phyloP scores from a whole-genome alignment of 2,113 vertebrate species.

The Microcebus tavaratra region DNA sequence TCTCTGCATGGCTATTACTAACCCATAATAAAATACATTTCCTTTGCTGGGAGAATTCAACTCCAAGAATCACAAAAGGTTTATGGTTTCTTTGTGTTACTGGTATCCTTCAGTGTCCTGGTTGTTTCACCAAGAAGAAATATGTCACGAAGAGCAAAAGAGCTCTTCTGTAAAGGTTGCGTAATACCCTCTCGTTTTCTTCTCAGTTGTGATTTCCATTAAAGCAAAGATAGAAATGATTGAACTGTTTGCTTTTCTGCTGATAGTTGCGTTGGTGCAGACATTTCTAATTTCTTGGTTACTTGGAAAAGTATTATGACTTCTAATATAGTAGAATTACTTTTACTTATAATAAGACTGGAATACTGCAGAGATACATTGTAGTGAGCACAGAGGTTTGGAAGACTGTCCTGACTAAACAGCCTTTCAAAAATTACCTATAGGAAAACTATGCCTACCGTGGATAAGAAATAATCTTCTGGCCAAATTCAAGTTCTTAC shows the following conservation, averaged over 20 bases:
- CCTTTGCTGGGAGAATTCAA: neutral
- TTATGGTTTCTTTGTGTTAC: conserved; percentile 6
- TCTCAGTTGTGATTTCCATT: conserved; percentile 42
- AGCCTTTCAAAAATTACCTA: neutral
- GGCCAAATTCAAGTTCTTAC: neutral
- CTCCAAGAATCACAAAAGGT: conserved; percentile 7
- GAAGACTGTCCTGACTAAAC: neutral
- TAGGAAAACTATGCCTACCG: neutral
- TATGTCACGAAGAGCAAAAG: conserved; percentile 22
- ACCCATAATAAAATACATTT: neutral
- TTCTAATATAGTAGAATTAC: neutral
- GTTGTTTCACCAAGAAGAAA: neutral
- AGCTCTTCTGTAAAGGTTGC: neutral
- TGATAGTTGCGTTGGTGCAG: neutral
- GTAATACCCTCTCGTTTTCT: conserved; percentile 19
- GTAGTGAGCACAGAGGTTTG: neutral
- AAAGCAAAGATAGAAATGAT: neutral
- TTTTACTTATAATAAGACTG: conserved; percentile 13
- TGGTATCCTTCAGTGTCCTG: neutral
- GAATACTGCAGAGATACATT: neutral
- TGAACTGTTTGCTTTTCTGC: neutral
- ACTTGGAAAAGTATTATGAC: conserved; percentile 38
- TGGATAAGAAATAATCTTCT: neutral
- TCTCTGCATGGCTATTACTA: neutral
- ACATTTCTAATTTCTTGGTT: conserved; percentile 27